Base-by-base conservation (phyloP, 2,113 vertebrate species). In the Bubo blakistoni region DNA sequence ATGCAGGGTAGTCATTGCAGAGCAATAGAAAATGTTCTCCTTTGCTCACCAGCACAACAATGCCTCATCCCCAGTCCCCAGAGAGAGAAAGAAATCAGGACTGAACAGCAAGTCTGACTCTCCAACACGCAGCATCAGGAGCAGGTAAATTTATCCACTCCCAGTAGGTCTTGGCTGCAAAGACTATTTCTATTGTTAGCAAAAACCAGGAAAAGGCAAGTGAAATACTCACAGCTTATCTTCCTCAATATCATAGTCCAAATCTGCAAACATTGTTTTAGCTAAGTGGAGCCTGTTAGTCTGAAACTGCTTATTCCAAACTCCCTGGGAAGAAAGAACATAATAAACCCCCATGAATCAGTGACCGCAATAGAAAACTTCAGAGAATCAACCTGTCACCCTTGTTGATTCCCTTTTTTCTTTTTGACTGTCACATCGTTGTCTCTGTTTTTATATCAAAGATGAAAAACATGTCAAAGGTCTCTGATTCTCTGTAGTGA, bases 191-290 rank as follows among this genome's bases (percentile, higher is more conserved):
- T 69, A 25, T 11, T 52, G 38, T 52, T 52, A 70, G 46, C 18
- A 73, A 88, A 77, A 42, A 15, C 3, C 16, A 71, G 25, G 25
- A 73, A 65, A 77, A 90, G 30, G 51, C 3, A 61, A 90, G 25
- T 2, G 1, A 92, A 83, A 71, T 24, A 98, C 99, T 99, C 97
- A 99, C 99, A 99, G 98, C 85, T 99, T 99, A 97, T 99, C 99
- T 92, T 99, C 99, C 82, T 99, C 99, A 92, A 99, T 96, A 83
- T 99, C 99, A 95, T 99, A 99, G 81, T 99, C 99, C 98, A 99
- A 98, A 97, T 99, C 99, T 78, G 99, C 98, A 97, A 99, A 99
- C 99, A 99, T 99, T 91, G 87, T 94, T 86, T 72, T 73, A 15
- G 81, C 51, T 86, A 76, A 90, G 26, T 6, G n/a, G 62, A 44